Percentiles rank a stretch among this genome's conserved stretches.
These are phyloP conservation scores for Campylorhamphus procurvoides DNA, from an alignment of 2,113 vertebrate species.

Conservation along the genomic window DNA sequence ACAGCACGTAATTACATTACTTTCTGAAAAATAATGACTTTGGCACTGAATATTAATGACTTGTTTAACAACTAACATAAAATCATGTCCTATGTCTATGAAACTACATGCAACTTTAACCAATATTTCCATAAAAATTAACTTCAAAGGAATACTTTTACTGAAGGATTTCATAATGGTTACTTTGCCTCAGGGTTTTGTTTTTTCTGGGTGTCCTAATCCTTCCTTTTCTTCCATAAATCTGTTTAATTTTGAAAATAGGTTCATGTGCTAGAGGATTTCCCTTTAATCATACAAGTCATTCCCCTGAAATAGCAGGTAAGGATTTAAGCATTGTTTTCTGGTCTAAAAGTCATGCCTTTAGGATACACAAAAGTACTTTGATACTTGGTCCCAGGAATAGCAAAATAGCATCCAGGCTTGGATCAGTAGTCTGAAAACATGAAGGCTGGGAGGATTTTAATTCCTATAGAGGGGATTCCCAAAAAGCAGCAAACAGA, in stretches of 20 bases:
- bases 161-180: neutral
- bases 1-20: conserved; percentile 1
- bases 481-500: neutral
- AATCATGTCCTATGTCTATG: neutral
- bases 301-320: neutral
- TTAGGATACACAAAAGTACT: neutral
- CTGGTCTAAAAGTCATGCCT: neutral
- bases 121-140: conserved; percentile 8
- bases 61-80: conserved; percentile 36
- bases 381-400: neutral
- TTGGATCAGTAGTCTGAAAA: neutral
- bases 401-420: neutral
- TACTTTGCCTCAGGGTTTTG: neutral
- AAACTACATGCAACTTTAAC: neutral
- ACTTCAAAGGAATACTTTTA: neutral
- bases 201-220: neutral
- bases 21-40: conserved; percentile 4
- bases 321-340: neutral
- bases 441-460: neutral
- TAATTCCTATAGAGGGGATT: neutral
- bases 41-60: conserved; percentile 32
- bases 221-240: neutral
- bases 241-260: neutral
- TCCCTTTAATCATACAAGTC: neutral
- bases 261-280: neutral